Base-by-base conservation (phyloP, 1,140 invertebrate genomes). In the Caenorhabditis tropicalis region DNA sequence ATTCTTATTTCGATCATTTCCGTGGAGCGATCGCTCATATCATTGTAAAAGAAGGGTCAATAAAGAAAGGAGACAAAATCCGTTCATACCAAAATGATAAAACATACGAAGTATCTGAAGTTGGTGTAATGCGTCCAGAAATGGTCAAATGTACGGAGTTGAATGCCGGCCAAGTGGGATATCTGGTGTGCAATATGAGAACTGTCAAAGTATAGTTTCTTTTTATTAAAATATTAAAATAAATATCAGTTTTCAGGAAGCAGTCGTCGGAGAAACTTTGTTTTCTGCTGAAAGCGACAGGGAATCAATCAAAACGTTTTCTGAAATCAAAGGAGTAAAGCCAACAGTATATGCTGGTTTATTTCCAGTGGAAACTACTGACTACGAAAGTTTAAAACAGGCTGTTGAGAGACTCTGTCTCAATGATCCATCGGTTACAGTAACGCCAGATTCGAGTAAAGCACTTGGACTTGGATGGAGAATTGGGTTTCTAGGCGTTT, bases 261-360 rank as follows among this genome's bases (percentile, higher is more conserved):
- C 95, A 2, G 90, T 93, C 84, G 94, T 97, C 65, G 96, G 96
- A 3, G 96, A 97, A 90, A 97, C 96, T 6, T 91, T 97, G n/a
- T 93, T 94, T 91, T 91, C 93, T 7, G 92, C 86, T 15, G 5
- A 90, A 79, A 82, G 87, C 12, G 82, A 93, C 82, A 88, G 91
- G 15, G 65, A 88, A 2, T 89, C 91, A 2, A 93, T 95, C 0
- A 85, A 94, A 87, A 91, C 94, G 12, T 90, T 95, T 36, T 89
- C 93, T 36, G 94, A 93, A 36, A 95, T 96, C 90, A 93, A 93
- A 87, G 92, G 93, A 33, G 93, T 94, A 9, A 94, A 94, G 90
- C 95, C 97, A 16, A 96, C 98, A 94, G 92, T 98, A 7, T 98
- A 95, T 93, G 96, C 96, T 87, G 97, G 97, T 0, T 93, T 99